Percentiles rank a stretch among this genome's conserved stretches.
phyloP scores from a whole-genome alignment of 2,113 vertebrate species.

The Equus quagga region DNA sequence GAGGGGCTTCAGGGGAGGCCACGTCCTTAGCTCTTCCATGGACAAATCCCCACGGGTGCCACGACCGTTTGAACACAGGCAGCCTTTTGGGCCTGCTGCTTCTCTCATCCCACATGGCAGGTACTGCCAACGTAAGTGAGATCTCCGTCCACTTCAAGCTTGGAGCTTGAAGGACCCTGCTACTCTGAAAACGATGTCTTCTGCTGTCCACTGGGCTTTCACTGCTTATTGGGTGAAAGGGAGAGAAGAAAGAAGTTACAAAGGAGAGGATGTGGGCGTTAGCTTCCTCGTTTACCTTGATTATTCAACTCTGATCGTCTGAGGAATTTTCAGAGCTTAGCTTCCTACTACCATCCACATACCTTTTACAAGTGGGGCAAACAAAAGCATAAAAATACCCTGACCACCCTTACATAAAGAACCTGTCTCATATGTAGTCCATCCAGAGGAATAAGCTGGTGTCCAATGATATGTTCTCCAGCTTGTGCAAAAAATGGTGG shows the following conservation, averaged over 20 bases:
- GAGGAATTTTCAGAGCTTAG: background rate
- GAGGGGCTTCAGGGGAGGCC: background rate
- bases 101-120: background rate
- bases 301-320: background rate
- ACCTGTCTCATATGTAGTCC: background rate
- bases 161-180: background rate
- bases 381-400: background rate
- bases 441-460: background rate
- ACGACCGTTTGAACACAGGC: rapidly evolving
- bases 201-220: background rate
- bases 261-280: background rate
- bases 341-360: background rate
- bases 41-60: rapidly evolving
- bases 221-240: background rate
- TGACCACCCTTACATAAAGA: conserved; percentile 23
- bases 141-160: background rate
- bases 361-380: background rate
- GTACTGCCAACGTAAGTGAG: background rate
- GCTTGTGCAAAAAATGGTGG: background rate
- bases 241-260: background rate
- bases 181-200: background rate
- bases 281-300: background rate
- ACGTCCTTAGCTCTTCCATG: background rate
- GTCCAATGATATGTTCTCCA: background rate
- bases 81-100: background rate